Base-by-base conservation (phyloP, 2,888 invertebrate species). In the Ctenicera cuprea region DNA sequence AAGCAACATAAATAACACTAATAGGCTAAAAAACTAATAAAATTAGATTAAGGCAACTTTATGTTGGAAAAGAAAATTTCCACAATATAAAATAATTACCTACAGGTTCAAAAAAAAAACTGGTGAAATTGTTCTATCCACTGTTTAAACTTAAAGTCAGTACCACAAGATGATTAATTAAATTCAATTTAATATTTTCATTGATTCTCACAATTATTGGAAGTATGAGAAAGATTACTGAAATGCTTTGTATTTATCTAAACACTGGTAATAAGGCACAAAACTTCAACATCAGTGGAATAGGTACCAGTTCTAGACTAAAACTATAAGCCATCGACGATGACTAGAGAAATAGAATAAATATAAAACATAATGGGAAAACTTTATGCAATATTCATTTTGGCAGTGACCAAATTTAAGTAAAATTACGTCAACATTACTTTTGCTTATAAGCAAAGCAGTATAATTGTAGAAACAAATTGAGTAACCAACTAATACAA, bases 391-490 rank as follows among this genome's bases (percentile, higher is more conserved):
- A 64, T 26, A 63, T 63, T n/a, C 50, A 64, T 43, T 16, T 64
- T 64, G 64, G 64, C 64, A 64, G 64, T 64, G 64, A 33, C 64
- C 50, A 50, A 64, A 33, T 64, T 22, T 64, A 64, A 50, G 64
- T 62, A 62, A 45, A 54, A 45, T 62, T 62, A 62, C 62, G 62
- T 62, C 16, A 62, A 43, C 14, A 43, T n/a, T 37, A 57, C 22
- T 45, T 62, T 22, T 59, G 38, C 20, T 38, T 20, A 38, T 11
- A 20, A 18, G 59, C 16, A 59, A 14, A 57, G 22, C 14, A 59
- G 59, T 16, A 7, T 18, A 37, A 18, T 59, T 18, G 8, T 59
- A 20, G 30, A 14, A 45, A 43, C 37, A 37, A 8, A 57, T 12
- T 54, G 57, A 54, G 30, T 7, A 59, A 38, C 38, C 59, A 38